Base-by-base conservation (phyloP, 2,797 vertebrate species). In the Sciaenops ocellatus region DNA sequence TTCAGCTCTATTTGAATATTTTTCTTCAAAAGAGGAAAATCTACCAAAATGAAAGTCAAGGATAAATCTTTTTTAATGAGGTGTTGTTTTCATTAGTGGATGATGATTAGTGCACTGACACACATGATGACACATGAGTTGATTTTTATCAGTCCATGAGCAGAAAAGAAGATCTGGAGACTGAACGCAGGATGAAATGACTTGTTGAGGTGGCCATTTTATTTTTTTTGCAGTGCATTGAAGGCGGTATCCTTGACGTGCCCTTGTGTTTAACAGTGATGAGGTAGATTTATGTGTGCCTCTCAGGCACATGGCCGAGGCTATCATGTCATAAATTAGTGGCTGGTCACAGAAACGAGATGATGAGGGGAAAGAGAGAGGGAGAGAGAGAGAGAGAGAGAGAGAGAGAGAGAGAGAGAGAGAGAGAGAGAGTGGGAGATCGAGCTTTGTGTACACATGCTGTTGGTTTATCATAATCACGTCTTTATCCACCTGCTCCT, bases 201-300 rank as follows among this genome's bases (percentile, higher is more conserved):
- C 61, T 73, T 60, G 65, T 71, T 76, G 44, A 69, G 60, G 66
- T 15, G 34, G n/a, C 20, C 22, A 1, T 74, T 51, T 26, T 26
- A 26, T 76, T 61, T n/a, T 73, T 80, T 78, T 73, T 66, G 62
- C 81, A 70, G 81, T 73, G 69, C n/a, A 56, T 6, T 16, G 69
- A 56, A 9, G 76, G 15, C 30, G 5, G 44, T 44, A 50, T 86
- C 93, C 91, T 92, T 94, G 76, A 70, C 30, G n/a, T 89, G 88
- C 82, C 93, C 94, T 94, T 94, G 93, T 59, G 83, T 74, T 90
- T 80, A 90, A 91, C 87, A 71, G 82, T 83, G 90, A 91, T 89
- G 87, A 89, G 80, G 79, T 82, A 86, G 92, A 94, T 95, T 94
- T 93, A 94, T 93, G 87, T 74, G 77, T 34, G 57, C 54, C 87